These are phyloP conservation scores for Benthosema pterotum DNA, from an alignment of 2,797 vertebrate species.

Conservation along the genomic window DNA sequence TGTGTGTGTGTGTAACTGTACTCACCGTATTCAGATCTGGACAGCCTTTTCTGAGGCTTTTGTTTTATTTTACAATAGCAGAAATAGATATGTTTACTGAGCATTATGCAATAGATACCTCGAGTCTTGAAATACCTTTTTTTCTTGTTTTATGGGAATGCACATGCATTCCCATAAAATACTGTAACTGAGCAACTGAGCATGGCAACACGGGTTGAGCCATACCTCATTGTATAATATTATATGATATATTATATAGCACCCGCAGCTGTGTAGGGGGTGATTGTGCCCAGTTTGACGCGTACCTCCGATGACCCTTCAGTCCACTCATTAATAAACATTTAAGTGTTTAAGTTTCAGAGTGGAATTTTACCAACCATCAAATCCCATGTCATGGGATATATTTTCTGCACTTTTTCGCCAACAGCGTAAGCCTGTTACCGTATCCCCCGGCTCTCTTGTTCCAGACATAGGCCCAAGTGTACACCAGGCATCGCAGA, in stretches of 20 bases:
- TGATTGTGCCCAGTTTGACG: background rate
- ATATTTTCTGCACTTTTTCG: conserved; percentile 15
- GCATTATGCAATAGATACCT: too few relatives aligned
- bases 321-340: background rate
- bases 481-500: conserved; percentile 68
- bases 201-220: background rate
- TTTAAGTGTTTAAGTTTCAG: conserved; percentile 11
- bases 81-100: too few relatives aligned
- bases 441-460: conserved; percentile 56
- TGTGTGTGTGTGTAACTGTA: too few relatives aligned
- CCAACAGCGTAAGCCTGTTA: conserved; percentile 42
- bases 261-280: background rate
- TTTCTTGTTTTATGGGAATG: too few relatives aligned
- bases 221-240: background rate
- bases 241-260: too few relatives aligned
- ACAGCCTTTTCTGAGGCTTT: too few relatives aligned
- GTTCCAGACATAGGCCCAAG: conserved; percentile 65
- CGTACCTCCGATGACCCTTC: background rate
- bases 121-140: too few relatives aligned
- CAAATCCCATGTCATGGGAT: conserved; percentile 23
- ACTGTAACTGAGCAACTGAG: too few relatives aligned
- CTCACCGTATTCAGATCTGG: too few relatives aligned
- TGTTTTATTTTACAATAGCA: too few relatives aligned
- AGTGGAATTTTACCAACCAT: conserved; percentile 16
- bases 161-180: too few relatives aligned